These are phyloP conservation scores for Diprion similis DNA, from an alignment of 1,140 invertebrate species.

Conservation along the genomic window DNA sequence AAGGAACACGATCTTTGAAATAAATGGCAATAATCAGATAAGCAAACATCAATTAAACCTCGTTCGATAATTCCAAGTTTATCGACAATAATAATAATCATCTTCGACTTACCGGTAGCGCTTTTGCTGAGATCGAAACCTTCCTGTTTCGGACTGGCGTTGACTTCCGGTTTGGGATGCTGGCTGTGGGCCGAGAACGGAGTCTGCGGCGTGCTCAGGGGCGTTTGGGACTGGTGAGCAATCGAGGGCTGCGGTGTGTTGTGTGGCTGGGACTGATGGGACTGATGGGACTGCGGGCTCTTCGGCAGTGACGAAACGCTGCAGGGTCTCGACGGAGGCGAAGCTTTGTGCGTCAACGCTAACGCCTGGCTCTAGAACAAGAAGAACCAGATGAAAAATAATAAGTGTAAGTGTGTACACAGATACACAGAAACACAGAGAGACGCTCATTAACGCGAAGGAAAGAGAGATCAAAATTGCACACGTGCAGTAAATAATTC, in stretches of 20 bases:
- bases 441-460: no score
- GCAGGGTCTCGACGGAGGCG: constrained; percentile 60
- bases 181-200: constrained; percentile 59
- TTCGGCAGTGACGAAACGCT: constrained; percentile 57
- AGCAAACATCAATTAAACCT: no score
- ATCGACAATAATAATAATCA: no score
- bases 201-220: constrained; percentile 52
- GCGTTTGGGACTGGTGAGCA: constrained; percentile 41
- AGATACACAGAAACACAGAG: no score
- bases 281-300: constrained; percentile 55
- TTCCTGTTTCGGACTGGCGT: constrained; percentile 68
- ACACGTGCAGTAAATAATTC: background rate
- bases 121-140: constrained; percentile 69
- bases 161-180: constrained; percentile 56
- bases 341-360: constrained; percentile 66
- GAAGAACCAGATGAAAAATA: constrained; percentile 11
- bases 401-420: background rate
- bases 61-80: no score
- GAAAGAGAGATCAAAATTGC: no score
- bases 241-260: constrained; percentile 1
- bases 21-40: no score
- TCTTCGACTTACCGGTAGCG: constrained; percentile 59
- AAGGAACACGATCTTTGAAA: no score
- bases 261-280: constrained; percentile 32
- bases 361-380: constrained; percentile 68